phyloP scores from a whole-genome alignment of 2,113 vertebrate species.

The Perccottus glenii region DNA sequence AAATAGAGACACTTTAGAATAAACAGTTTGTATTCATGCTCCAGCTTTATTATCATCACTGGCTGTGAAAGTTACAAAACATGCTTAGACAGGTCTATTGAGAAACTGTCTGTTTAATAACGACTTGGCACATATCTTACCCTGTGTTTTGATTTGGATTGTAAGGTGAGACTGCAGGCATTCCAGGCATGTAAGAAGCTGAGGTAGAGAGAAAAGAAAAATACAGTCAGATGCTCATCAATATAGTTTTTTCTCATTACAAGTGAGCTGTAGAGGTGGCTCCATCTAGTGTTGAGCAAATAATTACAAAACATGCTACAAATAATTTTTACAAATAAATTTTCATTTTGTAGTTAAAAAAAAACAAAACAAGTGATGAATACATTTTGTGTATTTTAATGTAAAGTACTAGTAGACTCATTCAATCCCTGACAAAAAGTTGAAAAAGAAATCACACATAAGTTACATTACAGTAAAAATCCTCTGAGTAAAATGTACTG shows the following conservation, averaged over 20 bases:
- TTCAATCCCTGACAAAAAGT: too few species aligned
- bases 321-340: not conserved
- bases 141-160: conserved; percentile 88
- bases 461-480: not conserved
- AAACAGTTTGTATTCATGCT: not conserved
- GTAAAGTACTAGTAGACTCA: too few species aligned
- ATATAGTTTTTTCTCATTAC: not conserved
- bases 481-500: not conserved
- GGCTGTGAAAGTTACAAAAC: not conserved
- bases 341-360: too few species aligned
- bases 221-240: conserved; percentile 4
- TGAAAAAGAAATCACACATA: too few species aligned
- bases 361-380: too few species aligned
- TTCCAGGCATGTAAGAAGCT: conserved; percentile 95
- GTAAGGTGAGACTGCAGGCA: conserved; percentile 89
- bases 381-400: too few species aligned
- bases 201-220: conserved; percentile 44
- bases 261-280: conserved; percentile 23
- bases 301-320: not conserved
- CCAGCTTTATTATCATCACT: not conserved
- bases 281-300: conserved; percentile 62
- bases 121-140: conserved; percentile 71
- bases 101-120: not conserved
- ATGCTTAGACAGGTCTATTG: conserved; percentile 1
- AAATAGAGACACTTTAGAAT: conserved; percentile 24